Conservation (phyloP, 2,888 invertebrate species). For the Acutogordius australiensis region DNA sequence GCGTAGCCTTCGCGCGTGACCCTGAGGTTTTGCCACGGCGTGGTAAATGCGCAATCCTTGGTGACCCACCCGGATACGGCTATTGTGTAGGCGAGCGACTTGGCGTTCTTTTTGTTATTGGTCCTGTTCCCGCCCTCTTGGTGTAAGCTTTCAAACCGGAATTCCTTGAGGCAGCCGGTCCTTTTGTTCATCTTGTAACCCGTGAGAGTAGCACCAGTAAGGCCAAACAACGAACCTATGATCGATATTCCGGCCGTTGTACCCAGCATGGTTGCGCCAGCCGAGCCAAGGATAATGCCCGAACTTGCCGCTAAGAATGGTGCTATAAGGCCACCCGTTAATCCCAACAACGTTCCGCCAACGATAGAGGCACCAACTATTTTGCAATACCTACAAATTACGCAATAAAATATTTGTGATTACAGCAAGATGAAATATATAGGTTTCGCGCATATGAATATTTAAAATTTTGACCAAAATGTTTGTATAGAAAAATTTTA, state of each 20-base stretch:
- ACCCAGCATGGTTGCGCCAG: conserved; percentile 25
- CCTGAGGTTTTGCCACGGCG: conserved; percentile 32
- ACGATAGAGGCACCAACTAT: background rate
- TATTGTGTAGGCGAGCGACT: conserved; percentile 34
- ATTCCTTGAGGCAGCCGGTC: conserved; percentile 38
- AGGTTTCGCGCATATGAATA: no score
- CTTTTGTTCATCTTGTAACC: conserved; percentile 38
- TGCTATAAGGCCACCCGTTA: conserved; percentile 38
- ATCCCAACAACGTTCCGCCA: conserved; percentile 23
- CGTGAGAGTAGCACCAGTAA: conserved; percentile 37
- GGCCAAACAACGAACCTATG: conserved; percentile 35
- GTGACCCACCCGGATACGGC: conserved; percentile 38
- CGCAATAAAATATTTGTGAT: no score
- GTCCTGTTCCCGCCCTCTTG: no score
- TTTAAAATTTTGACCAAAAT: no score
- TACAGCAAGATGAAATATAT: no score
- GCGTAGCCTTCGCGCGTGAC: conserved; percentile 35
- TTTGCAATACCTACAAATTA: conserved; percentile 1
- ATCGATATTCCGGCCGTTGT: conserved; percentile 30
- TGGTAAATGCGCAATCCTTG: conserved; percentile 22
- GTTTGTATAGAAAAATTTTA: no score
- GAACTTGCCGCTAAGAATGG: conserved; percentile 30
- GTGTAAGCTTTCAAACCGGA: conserved; percentile 32
- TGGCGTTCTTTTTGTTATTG: no score
- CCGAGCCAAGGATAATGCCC: conserved; percentile 22